Percentiles rank a stretch among this genome's conserved stretches.
Evolutionary conservation across 2,888 invertebrate species (phyloP).

Genomic region (Gymnocheta viridis): DNA sequence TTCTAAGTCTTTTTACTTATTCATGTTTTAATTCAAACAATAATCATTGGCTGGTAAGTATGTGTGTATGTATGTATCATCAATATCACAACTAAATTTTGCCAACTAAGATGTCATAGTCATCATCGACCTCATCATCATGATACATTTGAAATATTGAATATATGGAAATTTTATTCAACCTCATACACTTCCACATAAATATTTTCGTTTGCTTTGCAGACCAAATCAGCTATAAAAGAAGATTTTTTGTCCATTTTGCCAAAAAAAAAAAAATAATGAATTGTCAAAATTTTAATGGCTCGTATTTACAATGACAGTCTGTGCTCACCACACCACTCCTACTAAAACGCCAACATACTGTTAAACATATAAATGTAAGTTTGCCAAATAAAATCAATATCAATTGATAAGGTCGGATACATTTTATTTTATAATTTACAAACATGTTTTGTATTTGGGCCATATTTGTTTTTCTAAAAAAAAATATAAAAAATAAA

Average conservation of each 20-base stretch:
- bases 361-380: background rate
- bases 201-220: constrained; percentile 2
- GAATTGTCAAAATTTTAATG: constrained; percentile 47
- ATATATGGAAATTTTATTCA: constrained; percentile 50
- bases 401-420: constrained; percentile 31
- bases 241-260: background rate
- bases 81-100: constrained; percentile 40
- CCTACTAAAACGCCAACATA: background rate
- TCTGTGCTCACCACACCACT: background rate
- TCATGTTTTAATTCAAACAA: constrained; percentile 54
- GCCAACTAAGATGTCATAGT: constrained; percentile 20
- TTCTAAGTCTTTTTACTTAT: constrained; percentile 21
- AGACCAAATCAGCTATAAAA: background rate
- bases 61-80: too few species aligned
- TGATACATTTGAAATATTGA: constrained; percentile 3
- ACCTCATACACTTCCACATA: constrained; percentile 1
- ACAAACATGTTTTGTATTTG: constrained; percentile 9
- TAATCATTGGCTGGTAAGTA: constrained; percentile 60
- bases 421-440: constrained; percentile 16
- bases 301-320: constrained; percentile 15
- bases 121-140: background rate
- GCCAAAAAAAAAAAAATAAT: background rate
- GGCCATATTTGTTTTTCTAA: background rate
- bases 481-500: background rate
- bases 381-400: constrained; percentile 33